Conservation (phyloP, 2,113 vertebrate species). For the Benitochromis conjunctus region DNA sequence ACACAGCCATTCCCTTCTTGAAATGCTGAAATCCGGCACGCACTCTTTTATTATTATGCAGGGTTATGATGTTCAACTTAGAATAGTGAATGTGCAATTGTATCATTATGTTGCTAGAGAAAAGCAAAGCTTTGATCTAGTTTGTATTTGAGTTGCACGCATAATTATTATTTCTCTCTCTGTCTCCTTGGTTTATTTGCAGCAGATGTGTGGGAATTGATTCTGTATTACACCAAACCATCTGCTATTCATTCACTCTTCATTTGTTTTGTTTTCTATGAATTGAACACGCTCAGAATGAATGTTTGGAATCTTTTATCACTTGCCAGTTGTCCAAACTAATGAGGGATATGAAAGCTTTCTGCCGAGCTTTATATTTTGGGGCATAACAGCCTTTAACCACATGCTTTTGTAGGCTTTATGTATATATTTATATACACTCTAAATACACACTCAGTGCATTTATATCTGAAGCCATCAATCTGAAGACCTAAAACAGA, state of each 20-base stretch:
- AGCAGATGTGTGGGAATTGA: conserved; percentile 68
- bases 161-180: conserved; percentile 32
- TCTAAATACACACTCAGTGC: not conserved
- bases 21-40: not conserved
- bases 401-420: conserved; percentile 31
- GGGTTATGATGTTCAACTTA: not conserved
- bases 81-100: not conserved
- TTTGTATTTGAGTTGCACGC: conserved; percentile 17
- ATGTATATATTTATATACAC: not conserved
- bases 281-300: conserved; percentile 54
- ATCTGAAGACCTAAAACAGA: not conserved
- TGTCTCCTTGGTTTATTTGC: conserved; percentile 25
- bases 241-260: conserved; percentile 64
- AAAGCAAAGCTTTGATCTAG: conserved; percentile 8
- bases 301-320: conserved; percentile 63
- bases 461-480: not conserved
- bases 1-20: not conserved
- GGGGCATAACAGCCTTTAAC: conserved; percentile 20
- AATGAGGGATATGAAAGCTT: conserved; percentile 61
- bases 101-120: not conserved
- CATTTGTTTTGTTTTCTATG: conserved; percentile 66
- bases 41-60: not conserved
- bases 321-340: conserved; percentile 60
- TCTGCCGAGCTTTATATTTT: conserved; percentile 38
- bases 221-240: conserved; percentile 56